Percentiles rank a stretch among this genome's conserved stretches.
phyloP scores from a whole-genome alignment of 2,888 invertebrate genomes.

The Drosophila mercatorum region DNA sequence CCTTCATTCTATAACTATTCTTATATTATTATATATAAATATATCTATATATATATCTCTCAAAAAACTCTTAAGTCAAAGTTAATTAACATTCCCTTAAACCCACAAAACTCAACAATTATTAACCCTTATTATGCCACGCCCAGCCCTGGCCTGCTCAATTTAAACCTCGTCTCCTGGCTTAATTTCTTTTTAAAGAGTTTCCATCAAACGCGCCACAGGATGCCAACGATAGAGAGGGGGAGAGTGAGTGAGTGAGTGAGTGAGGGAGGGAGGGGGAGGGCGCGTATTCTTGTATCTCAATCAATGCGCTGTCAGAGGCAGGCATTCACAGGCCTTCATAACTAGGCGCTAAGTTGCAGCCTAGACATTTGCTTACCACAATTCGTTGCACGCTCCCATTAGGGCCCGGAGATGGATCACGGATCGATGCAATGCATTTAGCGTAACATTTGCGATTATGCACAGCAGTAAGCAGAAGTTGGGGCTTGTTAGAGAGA shows the following conservation, averaged over 20 bases:
- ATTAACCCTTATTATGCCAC: constrained; percentile 2
- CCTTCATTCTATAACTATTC: too few species aligned
- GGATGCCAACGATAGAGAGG: constrained; percentile 43
- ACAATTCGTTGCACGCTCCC: constrained; percentile 60
- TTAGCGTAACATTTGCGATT: constrained; percentile 65
- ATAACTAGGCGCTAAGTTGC: constrained; percentile 62
- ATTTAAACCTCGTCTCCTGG: background rate
- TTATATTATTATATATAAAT: too few species aligned
- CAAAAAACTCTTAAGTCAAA: too few species aligned
- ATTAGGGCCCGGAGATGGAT: constrained; percentile 35
- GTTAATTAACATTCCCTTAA: background rate
- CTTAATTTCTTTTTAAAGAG: constrained; percentile 17
- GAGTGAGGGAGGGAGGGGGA: too few species aligned
- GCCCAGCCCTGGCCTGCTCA: background rate
- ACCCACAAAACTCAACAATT: background rate
- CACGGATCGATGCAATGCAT: constrained; percentile 61
- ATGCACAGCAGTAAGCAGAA: constrained; percentile 53
- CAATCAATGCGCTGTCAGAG: constrained; percentile 28
- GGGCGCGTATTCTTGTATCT: background rate
- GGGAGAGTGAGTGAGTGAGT: background rate
- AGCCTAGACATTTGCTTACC: constrained; percentile 57
- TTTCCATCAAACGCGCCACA: constrained; percentile 30
- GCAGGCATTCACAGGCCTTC: constrained; percentile 1
- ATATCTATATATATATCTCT: too few species aligned
- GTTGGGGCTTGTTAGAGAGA: constrained; percentile 37